phyloP scores from a whole-genome alignment of 92 coral and sea anemone genomes.

The Palythoa caribaeorum region DNA sequence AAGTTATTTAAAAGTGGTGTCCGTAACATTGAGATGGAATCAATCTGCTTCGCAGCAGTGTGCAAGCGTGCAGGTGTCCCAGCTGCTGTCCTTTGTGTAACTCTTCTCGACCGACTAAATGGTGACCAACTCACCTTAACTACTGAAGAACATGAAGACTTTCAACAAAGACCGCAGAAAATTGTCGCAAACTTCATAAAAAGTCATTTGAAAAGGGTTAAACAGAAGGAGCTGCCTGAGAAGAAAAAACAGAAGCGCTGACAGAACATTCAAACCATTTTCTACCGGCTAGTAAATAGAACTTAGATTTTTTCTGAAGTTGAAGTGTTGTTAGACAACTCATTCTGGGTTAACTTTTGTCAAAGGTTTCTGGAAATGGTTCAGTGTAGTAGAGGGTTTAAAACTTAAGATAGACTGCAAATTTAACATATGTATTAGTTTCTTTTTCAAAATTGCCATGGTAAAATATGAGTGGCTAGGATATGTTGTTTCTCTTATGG shows the following conservation, averaged over 20 bases:
- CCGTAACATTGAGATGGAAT: slow-evolving; percentile 95
- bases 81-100: slow-evolving; percentile 94
- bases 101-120: slow-evolving; percentile 81
- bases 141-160: slow-evolving; percentile 80
- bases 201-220: slow-evolving; percentile 51
- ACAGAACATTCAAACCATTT: background rate
- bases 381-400: no score
- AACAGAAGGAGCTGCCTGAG: background rate
- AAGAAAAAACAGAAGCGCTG: background rate
- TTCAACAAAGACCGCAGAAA: slow-evolving; percentile 84
- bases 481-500: background rate
- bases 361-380: no score
- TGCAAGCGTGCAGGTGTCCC: slow-evolving; percentile 91
- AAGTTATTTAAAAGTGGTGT: slow-evolving; percentile 81
- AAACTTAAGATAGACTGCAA: no score
- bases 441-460: background rate
- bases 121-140: slow-evolving; percentile 84
- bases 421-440: no score
- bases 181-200: slow-evolving; percentile 82
- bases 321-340: background rate
- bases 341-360: background rate
- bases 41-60: slow-evolving; percentile 95
- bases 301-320: background rate
- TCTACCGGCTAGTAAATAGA: background rate
- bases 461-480: background rate